phyloP scores from a whole-genome alignment of 1,140 invertebrate species.

The Trissolcus basalis region DNA sequence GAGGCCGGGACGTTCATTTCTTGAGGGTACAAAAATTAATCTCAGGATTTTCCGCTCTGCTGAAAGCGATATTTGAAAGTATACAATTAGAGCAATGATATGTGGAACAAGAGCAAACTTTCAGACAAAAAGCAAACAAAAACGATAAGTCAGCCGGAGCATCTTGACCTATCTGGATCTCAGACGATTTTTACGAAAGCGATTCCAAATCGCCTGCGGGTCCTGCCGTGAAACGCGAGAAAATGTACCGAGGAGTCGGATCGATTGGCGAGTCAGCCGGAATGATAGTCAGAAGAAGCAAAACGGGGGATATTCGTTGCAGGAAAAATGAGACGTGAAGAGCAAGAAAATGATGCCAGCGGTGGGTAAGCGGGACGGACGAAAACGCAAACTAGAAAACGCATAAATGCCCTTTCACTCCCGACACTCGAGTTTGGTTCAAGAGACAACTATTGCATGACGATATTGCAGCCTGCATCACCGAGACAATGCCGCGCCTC shows the following conservation, averaged over 20 bases:
- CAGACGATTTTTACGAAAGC: slow-evolving; percentile 42
- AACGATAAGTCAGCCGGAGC: slow-evolving; percentile 22
- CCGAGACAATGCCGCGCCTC: no score
- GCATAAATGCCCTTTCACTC: slow-evolving; percentile 5
- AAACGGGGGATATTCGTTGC: slow-evolving; percentile 19
- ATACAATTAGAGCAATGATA: slow-evolving; percentile 4
- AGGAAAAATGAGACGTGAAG: slow-evolving; percentile 43
- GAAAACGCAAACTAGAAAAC: slow-evolving; percentile 25
- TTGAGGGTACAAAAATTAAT: no score
- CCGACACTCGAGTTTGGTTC: slow-evolving; percentile 32
- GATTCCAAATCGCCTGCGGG: slow-evolving; percentile 55
- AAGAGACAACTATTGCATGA: slow-evolving; percentile 31
- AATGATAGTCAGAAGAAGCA: slow-evolving; percentile 48
- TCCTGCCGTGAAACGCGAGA: slow-evolving; percentile 33
- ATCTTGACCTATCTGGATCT: slow-evolving; percentile 51
- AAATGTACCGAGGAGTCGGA: slow-evolving; percentile 48
- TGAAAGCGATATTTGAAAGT: background rate
- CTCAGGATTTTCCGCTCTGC: background rate
- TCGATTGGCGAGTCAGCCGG: slow-evolving; percentile 51
- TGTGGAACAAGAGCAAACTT: background rate
- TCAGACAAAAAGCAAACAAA: slow-evolving; percentile 5
- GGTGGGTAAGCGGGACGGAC: no score
- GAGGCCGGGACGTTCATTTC: no score
- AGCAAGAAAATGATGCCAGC: slow-evolving; percentile 17
- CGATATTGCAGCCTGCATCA: background rate